Evolutionary conservation across 2,797 vertebrate genomes (phyloP), one percentile per base, ranked within the genome.

Genomic region (Acrossocheilus wenchowensis): DNA sequence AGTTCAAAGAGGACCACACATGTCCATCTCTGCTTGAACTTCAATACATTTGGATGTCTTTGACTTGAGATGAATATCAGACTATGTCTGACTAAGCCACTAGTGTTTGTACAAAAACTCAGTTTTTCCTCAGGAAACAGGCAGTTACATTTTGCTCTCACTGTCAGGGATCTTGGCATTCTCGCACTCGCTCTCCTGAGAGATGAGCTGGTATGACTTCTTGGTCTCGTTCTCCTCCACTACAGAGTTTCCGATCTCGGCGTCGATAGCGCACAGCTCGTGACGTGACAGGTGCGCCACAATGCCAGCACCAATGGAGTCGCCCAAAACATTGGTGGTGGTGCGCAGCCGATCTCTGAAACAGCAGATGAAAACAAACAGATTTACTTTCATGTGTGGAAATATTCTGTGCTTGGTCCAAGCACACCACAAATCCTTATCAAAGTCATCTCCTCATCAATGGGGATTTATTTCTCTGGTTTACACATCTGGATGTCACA

Each of bases 241-340:
- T 90, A 97, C 97, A 0, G 97, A 97, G 93, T 97, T 97, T 12
- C 96, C 97, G 91, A 96, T 93, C 87, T 98, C 98, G 0, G 93
- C 93, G 87, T 99, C 98, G 43, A 89, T 95, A n/a, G 89, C 95
- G 89, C 95, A 92, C 86, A 99, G 92, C 91, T 99, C 98, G 0
- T 98, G 97, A 39, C 97, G 95, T 21, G 98, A 99, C 91, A 99
- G 93, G 86, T 99, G 97, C 89, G 98, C 97, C 7, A 99, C 96
- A 26, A 99, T 99, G 15, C 98, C 98, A 0, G 98, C 98, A 17
- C 98, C 98, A 0, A 99, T 97, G 11, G 98, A 99, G 90, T 99
- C 98, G 86, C 98, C 98, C 12, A 99, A 92, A 69, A 99, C 98
- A 0, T 99, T 99, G 43, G 98, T 99, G 87, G 94, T 96, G 79